Base-by-base conservation (phyloP, 1,140 invertebrate species). In the Eurytemora carolleeae region DNA sequence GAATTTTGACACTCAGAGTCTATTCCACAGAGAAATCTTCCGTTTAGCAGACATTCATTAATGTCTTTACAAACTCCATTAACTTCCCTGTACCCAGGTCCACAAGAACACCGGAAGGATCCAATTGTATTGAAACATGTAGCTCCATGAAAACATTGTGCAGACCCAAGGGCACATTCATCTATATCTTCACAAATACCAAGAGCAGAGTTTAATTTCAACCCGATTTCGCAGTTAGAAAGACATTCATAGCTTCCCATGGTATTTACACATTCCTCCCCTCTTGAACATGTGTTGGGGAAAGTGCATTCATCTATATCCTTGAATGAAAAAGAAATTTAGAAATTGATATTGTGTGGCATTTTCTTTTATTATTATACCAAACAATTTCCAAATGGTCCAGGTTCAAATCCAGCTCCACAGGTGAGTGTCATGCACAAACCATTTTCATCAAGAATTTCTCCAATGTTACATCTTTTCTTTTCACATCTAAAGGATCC, bases 401-500 rank as follows among this genome's bases (percentile, higher is more conserved):
- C 74, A 53, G 74, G 68, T 58, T 70, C 69, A 63, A 76, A 74
- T 15, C 79, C 80, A 2, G 65, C 53, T 1, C 68, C 67, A 69
- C 79, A 82, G 12, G 67, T 67, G 62, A 67, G 71, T 72, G 24
- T 58, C 55, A 53, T 67, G 67, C 68, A 69, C 69, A 67, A 3
- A 64, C 71, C 52, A 67, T 68, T 55, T 64, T 62, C 3, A 65
- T 67, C 63, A 2, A 67, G 64, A n/a, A 63, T 56, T 44, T 75
- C 63, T n/a, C 68, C 67, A 3, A 65, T 24, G 2, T 72, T 73
- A 71, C 81, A 82, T 2, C 67, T 69, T 63, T 77, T 77, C 20
- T 75, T 74, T 57, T 80, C 77, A 71, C 86, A 89, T 24, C 83
- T 74, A 68, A 84, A 90, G 17, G 84, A 86, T 0, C 87, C 87